Base-by-base conservation (phyloP, 1,140 invertebrate genomes). In the Trichomalopsis sarcophagae region DNA sequence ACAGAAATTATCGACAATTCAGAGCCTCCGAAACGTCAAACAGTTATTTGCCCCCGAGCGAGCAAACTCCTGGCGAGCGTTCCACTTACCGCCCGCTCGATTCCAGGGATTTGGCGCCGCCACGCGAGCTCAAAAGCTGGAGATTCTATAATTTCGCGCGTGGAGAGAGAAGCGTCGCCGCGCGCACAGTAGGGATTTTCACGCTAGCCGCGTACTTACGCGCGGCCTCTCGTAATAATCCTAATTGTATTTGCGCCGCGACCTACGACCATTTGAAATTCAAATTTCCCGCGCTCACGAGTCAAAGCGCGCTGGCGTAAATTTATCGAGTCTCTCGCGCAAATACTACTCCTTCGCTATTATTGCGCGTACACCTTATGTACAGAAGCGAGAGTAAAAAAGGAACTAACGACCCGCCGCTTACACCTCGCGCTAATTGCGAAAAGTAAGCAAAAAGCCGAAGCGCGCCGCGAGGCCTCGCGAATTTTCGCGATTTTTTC, bases 241-340 rank as follows among this genome's bases (percentile, higher is more conserved):
- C 27, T 84, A 79, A 73, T 84, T 80, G 68, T 80, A n/a, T 79
- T 84, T 84, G 77, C 33, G 47, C 47, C 77, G 77, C 69, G 77
- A 79, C 68, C 68, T 84, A 84, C 36, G 47, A 80, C 50, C 50
- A 84, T 84, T 81, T 68, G 78, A 80, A 74, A 80, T 84, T 84
- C 69, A 84, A 84, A 81, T 80, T 40, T 75, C 30, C 7, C 44
- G 30, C 44, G 69, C 50, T 2, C 36, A 66, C 55, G 44, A 68
- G 82, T 78, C 82, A 47, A 84, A 69, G 62, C 62, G 75, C 62
- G n/a, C 36, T 50, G 11, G 75, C 55, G 44, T 17, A 33, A 82
- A 75, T 82, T 75, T 44, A 40, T 76, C 33, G 50, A 66, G 71
- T 17, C 27, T n/a, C 81, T 33, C 44, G 14, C 33, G 5, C 21